Percentiles rank a stretch among this genome's conserved stretches.
Evolutionary conservation across 2,113 vertebrate species (phyloP).

Genomic region (Pollachius pollachius): DNA sequence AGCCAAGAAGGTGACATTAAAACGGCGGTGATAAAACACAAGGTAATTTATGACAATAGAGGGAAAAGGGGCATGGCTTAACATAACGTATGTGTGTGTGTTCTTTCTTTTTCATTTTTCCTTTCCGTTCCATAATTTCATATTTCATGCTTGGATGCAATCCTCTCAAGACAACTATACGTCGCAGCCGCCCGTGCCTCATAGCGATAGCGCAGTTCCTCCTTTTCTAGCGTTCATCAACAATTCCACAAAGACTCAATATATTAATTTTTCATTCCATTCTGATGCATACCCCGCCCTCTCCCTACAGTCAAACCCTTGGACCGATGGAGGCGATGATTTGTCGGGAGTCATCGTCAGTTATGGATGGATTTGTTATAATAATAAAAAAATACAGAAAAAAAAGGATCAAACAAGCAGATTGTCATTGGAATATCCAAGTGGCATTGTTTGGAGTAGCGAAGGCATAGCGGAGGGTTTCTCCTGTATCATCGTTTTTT

Average conservation of each 20-base stretch:
- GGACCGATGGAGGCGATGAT: not conserved
- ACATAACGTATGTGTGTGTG: not conserved
- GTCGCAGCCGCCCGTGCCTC: slow-evolving; percentile 53
- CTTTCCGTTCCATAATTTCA: slow-evolving; percentile 59
- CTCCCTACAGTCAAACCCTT: slow-evolving; percentile 14
- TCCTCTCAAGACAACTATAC: slow-evolving; percentile 37
- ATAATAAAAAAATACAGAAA: not conserved
- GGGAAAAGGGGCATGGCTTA: slow-evolving; percentile 5
- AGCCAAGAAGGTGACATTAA: slow-evolving; percentile 7
- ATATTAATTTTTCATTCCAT: slow-evolving; percentile 27
- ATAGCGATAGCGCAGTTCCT: slow-evolving; percentile 55
- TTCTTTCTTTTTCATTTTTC: slow-evolving; percentile 40
- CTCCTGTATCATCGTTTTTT: slow-evolving; percentile 70
- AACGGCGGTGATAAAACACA: slow-evolving; percentile 18
- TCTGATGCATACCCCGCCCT: slow-evolving; percentile 4
- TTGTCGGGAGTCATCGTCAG: slow-evolving; percentile 19
- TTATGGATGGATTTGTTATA: slow-evolving; percentile 39
- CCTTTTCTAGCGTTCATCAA: slow-evolving; percentile 42
- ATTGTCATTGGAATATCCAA: slow-evolving; percentile 43
- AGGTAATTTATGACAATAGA: slow-evolving; percentile 40
- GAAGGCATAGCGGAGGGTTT: slow-evolving; percentile 27
- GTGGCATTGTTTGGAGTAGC: slow-evolving; percentile 42
- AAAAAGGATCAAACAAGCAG: slow-evolving; percentile 18
- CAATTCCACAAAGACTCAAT: slow-evolving; percentile 42
- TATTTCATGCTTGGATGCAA: slow-evolving; percentile 62